Base-by-base conservation (phyloP, 2,113 vertebrate genomes). In the Tympanuchus pallidicinctus region DNA sequence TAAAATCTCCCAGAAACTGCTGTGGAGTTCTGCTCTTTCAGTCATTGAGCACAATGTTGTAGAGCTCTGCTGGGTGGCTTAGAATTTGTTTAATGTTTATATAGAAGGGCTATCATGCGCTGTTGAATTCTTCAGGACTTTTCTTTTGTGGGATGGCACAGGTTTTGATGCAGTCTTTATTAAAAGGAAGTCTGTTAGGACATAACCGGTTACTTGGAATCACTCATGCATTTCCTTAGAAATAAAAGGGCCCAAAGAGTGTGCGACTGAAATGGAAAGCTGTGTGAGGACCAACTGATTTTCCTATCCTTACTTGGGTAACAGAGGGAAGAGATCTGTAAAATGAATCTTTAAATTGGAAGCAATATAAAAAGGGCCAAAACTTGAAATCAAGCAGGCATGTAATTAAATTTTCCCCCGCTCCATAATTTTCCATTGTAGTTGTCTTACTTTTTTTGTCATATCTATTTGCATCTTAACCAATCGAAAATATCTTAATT, bases 331-430 rank as follows among this genome's bases (percentile, higher is more conserved):
- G 5, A 27, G 79, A 81, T 81, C 14, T 89, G 36, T 86, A 83
- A 45, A 20, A 36, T 86, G 86, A 48, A 22, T 72, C 90, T 72
- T 96, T 72, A 57, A 84, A 81, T 82, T 82, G 54, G 65, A 89
- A 81, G 47, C 52, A 90, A 61, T 81, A 71, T n/a, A 71, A 88
- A 72, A 95, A 83, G 57, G 74, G 78, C 52, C 77, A 92, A 80
- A 93, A 82, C 89, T 93, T 94, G 73, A 77, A 86, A 21, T 81
- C 69, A 92, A 87, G 82, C 28, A 89, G 13, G 75, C 92, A 56
- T 85, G 81, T 89, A 96, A 92, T 95, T 95, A 94, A 92, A 82
- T 95, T 95, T 89, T 75, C 86, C 70, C 32, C 75, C 52, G 81
- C 78, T 93, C 86, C 42, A 56, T 89, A 89, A 92, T 92, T 96